Evolutionary conservation across 2,113 vertebrate species (phyloP).

Genomic region (Gobius niger): DNA sequence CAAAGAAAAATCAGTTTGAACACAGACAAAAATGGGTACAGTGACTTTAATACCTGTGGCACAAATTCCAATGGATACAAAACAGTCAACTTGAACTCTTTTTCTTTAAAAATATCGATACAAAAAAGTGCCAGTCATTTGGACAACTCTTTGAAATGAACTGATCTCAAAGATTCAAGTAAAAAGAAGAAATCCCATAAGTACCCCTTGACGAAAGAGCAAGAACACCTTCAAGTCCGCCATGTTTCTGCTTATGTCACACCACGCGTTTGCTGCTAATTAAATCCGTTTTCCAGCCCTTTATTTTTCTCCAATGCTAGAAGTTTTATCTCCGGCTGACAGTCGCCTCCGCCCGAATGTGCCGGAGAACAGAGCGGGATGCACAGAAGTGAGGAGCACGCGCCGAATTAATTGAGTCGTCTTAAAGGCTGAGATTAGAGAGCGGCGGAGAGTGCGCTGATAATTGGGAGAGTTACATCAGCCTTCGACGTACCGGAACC

Average conservation of each 20-base stretch:
- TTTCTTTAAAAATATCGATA: no score
- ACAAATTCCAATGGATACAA: no score
- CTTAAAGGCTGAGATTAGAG: background rate
- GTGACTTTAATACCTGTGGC: no score
- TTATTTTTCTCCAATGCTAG: slow-evolving; percentile 19
- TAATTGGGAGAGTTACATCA: slow-evolving; percentile 28
- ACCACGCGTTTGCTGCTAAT: slow-evolving; percentile 42
- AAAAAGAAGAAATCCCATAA: background rate
- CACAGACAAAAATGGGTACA: no score
- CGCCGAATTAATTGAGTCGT: slow-evolving; percentile 27
- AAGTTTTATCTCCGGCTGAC: slow-evolving; percentile 58
- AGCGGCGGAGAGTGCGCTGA: slow-evolving; percentile 8
- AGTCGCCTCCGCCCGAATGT: slow-evolving; percentile 34
- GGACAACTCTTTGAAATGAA: no score
- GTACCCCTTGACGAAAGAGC: background rate
- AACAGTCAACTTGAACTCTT: no score
- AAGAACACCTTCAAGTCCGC: slow-evolving; percentile 24
- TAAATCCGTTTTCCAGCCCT: slow-evolving; percentile 37
- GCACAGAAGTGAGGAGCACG: slow-evolving; percentile 13
- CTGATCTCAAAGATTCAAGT: no score
- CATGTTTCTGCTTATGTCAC: slow-evolving; percentile 39
- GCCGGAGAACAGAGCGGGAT: slow-evolving; percentile 15
- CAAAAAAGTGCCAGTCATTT: no score
- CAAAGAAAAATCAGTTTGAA: no score
- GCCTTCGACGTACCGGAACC: slow-evolving; percentile 17